These are phyloP conservation scores for Astropecten irregularis DNA, from an alignment of 53 echinoderm and acorn worm genomes.

Conservation along the genomic window DNA sequence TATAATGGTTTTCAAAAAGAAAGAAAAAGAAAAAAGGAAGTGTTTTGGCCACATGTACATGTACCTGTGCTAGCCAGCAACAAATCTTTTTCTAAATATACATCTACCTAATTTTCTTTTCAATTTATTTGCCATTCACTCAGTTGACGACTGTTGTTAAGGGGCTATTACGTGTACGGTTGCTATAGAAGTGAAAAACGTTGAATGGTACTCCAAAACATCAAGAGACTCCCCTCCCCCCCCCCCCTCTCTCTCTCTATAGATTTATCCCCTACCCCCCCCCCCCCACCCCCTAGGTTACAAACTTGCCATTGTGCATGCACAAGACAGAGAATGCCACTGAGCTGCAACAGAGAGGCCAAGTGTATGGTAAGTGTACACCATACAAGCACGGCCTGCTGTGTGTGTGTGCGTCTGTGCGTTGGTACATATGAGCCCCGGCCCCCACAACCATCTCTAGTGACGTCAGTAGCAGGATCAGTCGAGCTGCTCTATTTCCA, in stretches of 20 bases:
- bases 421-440: background rate
- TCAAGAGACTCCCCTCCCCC: conserved; percentile 9
- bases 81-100: too few relatives aligned
- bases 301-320: conserved; percentile 2
- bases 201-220: background rate
- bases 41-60: too few relatives aligned
- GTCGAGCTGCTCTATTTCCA: conserved; percentile 35
- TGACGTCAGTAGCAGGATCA: conserved; percentile 10
- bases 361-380: too few relatives aligned
- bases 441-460: conserved; percentile 3
- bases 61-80: too few relatives aligned
- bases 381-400: background rate
- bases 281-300: background rate
- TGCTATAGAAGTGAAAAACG: conserved; percentile 26
- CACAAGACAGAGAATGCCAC: background rate
- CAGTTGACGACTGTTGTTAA: background rate
- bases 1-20: too few relatives aligned
- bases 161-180: conserved; percentile 53
- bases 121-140: conserved; percentile 1
- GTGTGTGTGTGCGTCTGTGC: background rate
- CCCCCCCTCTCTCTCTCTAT: background rate
- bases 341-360: conserved; percentile 8
- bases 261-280: too few relatives aligned
- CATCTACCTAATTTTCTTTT: too few relatives aligned
- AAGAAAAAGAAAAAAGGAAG: too few relatives aligned